phyloP scores from a whole-genome alignment of 2,888 invertebrate genomes.

The Philereme transversata region DNA sequence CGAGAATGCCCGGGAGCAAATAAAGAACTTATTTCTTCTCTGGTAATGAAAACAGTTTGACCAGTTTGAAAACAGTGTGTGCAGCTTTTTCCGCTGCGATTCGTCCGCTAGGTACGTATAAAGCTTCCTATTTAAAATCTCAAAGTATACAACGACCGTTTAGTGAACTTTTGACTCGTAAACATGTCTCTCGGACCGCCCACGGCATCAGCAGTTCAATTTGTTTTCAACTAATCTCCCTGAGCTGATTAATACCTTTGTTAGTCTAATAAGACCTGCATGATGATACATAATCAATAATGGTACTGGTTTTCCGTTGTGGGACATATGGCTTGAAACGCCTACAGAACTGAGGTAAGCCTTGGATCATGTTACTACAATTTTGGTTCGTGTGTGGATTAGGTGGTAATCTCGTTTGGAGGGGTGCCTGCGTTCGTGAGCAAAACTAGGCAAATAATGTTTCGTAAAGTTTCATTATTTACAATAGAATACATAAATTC shows the following conservation, averaged over 20 bases:
- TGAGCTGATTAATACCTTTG: conserved; percentile 74
- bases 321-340: conserved; percentile 40
- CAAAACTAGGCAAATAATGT: conserved; percentile 1
- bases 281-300: conserved; percentile 60
- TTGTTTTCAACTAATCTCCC: conserved; percentile 76
- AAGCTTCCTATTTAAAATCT: conserved; percentile 25
- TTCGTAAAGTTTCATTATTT: background rate
- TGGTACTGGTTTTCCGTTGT: conserved; percentile 24
- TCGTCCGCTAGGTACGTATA: conserved; percentile 25
- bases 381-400: conserved; percentile 37
- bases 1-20: too few species aligned
- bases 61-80: too few species aligned
- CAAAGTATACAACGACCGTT: conserved; percentile 46
- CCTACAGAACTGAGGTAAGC: conserved; percentile 46
- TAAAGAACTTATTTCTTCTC: too few species aligned
- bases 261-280: conserved; percentile 70
- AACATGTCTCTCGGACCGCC: conserved; percentile 63
- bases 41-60: too few species aligned
- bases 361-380: conserved; percentile 41
- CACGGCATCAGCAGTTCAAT: conserved; percentile 64
- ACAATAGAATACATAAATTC: too few species aligned
- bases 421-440: conserved; percentile 2
- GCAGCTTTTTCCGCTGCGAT: conserved; percentile 10
- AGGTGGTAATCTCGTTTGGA: conserved; percentile 29
- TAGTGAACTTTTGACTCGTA: conserved; percentile 55